Evolutionary conservation across 2,888 invertebrate species (phyloP).

Genomic region (Andrena trimmerana): DNA sequence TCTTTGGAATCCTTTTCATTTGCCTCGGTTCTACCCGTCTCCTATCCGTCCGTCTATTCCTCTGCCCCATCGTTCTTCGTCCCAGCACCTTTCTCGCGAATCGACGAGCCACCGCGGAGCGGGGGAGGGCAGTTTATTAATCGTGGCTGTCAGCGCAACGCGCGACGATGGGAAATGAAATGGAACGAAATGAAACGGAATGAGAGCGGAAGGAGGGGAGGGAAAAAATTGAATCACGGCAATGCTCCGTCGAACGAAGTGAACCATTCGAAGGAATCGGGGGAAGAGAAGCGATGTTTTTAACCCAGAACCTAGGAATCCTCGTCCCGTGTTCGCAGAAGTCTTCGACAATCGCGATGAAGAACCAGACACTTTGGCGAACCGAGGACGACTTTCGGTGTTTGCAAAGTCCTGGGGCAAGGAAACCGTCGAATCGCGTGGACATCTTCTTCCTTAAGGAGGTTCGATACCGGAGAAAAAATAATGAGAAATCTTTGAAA

Average conservation of each 20-base stretch:
- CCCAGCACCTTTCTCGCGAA: conserved; percentile 40
- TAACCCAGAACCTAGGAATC: conserved; percentile 1
- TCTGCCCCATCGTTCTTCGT: conserved; percentile 5
- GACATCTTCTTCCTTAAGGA: background rate
- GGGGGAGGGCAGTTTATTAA: conserved; percentile 69
- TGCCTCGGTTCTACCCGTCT: background rate
- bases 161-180: conserved; percentile 54
- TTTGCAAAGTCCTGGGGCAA: conserved; percentile 41
- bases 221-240: background rate
- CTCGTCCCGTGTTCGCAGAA: background rate
- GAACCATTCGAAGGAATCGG: background rate
- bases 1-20: conserved; percentile 43
- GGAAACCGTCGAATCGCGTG: conserved; percentile 33
- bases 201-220: background rate
- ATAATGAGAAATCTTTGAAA: too few relatives aligned
- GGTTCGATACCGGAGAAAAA: too few relatives aligned
- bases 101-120: conserved; percentile 54
- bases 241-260: background rate
- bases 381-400: conserved; percentile 59
- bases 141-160: conserved; percentile 60
- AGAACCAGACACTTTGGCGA: conserved; percentile 55
- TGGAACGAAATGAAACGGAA: conserved; percentile 41
- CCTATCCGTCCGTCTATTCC: background rate
- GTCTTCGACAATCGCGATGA: conserved; percentile 31
- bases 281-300: background rate